Percentiles rank a stretch among this genome's conserved stretches.
Conservation (phyloP, 92 coral and sea anemone genomes). For the Porites lobata region DNA sequence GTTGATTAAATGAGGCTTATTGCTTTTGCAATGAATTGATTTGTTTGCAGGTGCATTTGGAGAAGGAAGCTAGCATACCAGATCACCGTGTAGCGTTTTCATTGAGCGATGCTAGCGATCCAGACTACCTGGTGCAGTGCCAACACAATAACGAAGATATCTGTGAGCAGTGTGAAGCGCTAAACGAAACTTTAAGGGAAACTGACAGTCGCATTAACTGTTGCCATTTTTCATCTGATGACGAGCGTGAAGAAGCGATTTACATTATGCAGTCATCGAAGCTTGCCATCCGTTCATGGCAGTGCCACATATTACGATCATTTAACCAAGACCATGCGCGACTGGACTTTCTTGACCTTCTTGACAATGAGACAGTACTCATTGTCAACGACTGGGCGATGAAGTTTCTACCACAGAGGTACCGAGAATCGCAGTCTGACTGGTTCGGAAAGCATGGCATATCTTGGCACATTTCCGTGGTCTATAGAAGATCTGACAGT, state of each 20-base stretch:
- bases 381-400: constrained; percentile 51
- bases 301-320: constrained; percentile 45
- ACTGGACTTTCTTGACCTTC: constrained; percentile 18
- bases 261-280: constrained; percentile 26
- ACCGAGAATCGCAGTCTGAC: constrained; percentile 29
- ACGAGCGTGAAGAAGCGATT: constrained; percentile 58
- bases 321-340: constrained; percentile 55
- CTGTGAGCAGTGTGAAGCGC: not conserved
- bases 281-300: constrained; percentile 60
- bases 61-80: constrained; percentile 16
- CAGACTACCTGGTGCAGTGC: constrained; percentile 23
- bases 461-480: constrained; percentile 69
- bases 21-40: not conserved
- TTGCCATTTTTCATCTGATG: constrained; percentile 24
- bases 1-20: no score
- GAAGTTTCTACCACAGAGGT: no score
- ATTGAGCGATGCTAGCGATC: constrained; percentile 35
- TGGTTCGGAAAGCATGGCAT: constrained; percentile 69
- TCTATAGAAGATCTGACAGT: constrained; percentile 30
- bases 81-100: constrained; percentile 52
- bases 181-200: not conserved
- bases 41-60: constrained; percentile 34
- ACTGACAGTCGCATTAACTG: not conserved
- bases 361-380: constrained; percentile 36
- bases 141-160: constrained; percentile 36